Percentiles rank a stretch among this genome's conserved stretches.
These are phyloP conservation scores for Panurus biarmicus DNA, from an alignment of 2,113 vertebrate genomes.

Conservation along the genomic window DNA sequence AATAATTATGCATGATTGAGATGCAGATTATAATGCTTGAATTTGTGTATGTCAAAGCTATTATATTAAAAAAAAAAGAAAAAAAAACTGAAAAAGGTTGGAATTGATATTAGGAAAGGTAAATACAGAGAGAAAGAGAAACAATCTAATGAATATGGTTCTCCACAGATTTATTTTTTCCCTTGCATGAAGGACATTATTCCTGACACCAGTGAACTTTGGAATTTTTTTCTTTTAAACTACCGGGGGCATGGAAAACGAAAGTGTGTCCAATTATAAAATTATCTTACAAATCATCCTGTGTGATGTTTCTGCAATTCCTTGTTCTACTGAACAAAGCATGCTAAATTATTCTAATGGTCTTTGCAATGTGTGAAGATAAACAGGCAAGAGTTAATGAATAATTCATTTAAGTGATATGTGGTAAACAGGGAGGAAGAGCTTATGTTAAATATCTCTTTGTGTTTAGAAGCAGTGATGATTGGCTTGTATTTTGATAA, in stretches of 20 bases:
- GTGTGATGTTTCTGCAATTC: background rate
- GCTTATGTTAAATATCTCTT: background rate
- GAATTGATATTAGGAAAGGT: background rate
- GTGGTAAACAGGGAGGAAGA: background rate
- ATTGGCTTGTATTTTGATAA: background rate
- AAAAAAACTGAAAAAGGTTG: background rate
- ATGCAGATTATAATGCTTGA: background rate
- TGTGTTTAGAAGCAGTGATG: background rate
- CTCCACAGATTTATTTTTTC: background rate
- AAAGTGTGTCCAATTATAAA: background rate
- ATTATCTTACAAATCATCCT: background rate
- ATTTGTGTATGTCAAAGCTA: background rate
- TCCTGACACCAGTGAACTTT: background rate
- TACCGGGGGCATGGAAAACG: background rate
- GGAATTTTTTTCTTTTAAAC: background rate
- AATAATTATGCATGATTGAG: background rate
- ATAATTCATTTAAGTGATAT: background rate
- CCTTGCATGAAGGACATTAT: background rate
- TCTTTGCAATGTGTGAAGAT: background rate
- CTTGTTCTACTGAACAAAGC: background rate
- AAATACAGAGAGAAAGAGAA: background rate
- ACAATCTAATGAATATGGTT: background rate
- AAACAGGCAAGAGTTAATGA: background rate
- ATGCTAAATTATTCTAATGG: background rate
- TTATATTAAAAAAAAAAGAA: background rate